Evolutionary conservation across 2,113 vertebrate species (phyloP).

Genomic region (Gnathonemus echidnorhynchus): DNA sequence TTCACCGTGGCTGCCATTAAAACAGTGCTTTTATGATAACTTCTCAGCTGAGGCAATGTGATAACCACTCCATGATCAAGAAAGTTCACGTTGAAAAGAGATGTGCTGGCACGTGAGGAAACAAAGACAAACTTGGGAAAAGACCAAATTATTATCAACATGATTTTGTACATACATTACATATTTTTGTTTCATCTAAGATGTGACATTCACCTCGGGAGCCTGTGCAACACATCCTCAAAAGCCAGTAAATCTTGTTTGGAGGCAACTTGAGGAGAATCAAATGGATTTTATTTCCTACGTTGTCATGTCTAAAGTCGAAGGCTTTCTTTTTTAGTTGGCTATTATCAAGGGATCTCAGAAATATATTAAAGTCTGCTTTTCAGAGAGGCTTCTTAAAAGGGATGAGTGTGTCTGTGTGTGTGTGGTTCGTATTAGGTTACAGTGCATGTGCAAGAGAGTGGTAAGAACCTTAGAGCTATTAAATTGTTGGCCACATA

Average conservation of each 20-base stretch:
- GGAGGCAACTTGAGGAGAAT: background rate
- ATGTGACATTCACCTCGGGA: background rate
- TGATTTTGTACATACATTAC: background rate
- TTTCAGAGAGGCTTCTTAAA: background rate
- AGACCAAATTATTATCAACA: background rate
- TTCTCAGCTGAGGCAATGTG: background rate
- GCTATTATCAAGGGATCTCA: background rate
- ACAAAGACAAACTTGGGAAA: background rate
- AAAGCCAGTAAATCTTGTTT: background rate
- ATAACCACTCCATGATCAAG: background rate
- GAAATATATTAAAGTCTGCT: conserved; percentile 2
- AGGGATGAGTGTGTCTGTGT: background rate
- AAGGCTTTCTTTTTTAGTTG: background rate
- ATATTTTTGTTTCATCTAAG: background rate
- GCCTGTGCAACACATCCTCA: background rate
- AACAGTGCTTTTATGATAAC: background rate
- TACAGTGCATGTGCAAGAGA: background rate
- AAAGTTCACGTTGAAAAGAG: background rate
- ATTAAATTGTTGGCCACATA: background rate
- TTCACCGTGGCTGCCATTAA: background rate
- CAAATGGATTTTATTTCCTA: background rate
- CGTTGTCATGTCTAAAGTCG: background rate
- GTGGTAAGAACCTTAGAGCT: background rate
- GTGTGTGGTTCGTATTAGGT: background rate
- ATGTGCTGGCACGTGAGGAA: background rate